Evolutionary conservation across 1,140 invertebrate genomes (phyloP).

Genomic region (Arctopsyche grandis): DNA sequence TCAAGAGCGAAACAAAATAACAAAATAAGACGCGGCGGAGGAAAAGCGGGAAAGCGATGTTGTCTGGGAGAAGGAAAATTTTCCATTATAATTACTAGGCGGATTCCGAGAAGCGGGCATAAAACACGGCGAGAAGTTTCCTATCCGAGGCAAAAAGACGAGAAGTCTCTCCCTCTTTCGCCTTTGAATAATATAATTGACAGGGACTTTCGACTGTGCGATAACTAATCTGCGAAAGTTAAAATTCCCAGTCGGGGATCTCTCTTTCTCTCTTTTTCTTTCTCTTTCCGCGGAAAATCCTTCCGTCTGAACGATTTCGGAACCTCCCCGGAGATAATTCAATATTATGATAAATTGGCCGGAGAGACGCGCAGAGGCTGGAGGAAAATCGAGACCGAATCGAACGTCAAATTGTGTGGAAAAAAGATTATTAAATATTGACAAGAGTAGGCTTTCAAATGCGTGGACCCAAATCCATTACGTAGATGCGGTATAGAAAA

Average conservation of each 20-base stretch:
- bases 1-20: not conserved
- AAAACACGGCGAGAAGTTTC: slow-evolving; percentile 6
- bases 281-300: not conserved
- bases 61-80: slow-evolving; percentile 9
- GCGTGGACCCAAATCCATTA: too few species aligned
- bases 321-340: not conserved
- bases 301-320: not conserved
- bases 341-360: slow-evolving; percentile 27
- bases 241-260: not conserved
- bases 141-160: not conserved
- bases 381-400: not conserved
- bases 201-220: slow-evolving; percentile 20
- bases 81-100: slow-evolving; percentile 25
- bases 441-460: too few species aligned
- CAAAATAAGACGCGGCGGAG: not conserved
- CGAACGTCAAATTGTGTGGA: not conserved
- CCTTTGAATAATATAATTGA: slow-evolving; percentile 35
- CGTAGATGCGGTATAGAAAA: too few species aligned
- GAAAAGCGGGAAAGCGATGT: not conserved
- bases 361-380: not conserved
- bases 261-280: not conserved
- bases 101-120: not conserved
- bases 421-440: too few species aligned
- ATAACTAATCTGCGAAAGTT: slow-evolving; percentile 35
- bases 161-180: not conserved